These are phyloP conservation scores for Ataeniobius toweri DNA, from an alignment of 2,797 vertebrate genomes.

Conservation along the genomic window DNA sequence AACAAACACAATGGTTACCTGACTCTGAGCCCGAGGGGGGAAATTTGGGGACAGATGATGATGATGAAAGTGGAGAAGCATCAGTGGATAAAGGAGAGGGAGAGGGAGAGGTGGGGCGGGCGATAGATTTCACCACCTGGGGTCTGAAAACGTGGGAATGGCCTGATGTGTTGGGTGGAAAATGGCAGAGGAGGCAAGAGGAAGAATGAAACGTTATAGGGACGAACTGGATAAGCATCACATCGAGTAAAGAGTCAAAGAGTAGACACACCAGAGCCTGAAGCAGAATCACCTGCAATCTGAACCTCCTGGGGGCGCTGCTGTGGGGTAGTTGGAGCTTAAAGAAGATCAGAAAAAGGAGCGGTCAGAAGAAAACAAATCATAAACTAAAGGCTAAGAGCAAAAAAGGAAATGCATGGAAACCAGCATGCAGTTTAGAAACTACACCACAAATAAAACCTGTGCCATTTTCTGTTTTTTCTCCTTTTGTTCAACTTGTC, in stretches of 20 bases:
- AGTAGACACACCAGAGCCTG: constrained; percentile 58
- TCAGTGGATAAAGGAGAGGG: constrained; percentile 65
- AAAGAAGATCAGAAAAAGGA: constrained; percentile 17
- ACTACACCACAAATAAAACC: not conserved
- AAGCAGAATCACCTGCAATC: constrained; percentile 35
- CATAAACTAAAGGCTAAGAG: not conserved
- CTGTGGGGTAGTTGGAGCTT: constrained; percentile 66
- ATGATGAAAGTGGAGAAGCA: constrained; percentile 22
- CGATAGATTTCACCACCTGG: constrained; percentile 67
- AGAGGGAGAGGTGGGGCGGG: constrained; percentile 73
- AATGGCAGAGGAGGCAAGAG: not conserved
- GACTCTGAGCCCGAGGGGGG: constrained; percentile 44
- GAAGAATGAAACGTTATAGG: constrained; percentile 4
- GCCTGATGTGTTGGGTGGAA: constrained; percentile 34
- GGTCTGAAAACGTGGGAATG: constrained; percentile 72
- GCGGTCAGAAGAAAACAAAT: constrained; percentile 1
- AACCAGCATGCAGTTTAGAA: not conserved
- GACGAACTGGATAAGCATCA: not conserved
- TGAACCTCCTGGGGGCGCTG: constrained; percentile 62
- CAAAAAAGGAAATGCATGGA: not conserved
- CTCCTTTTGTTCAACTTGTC: not conserved
- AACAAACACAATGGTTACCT: constrained; percentile 54
- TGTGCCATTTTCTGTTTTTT: not conserved
- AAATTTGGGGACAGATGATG: constrained; percentile 34
- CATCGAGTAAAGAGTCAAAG: not conserved